phyloP scores from a whole-genome alignment of 2,888 invertebrate species.

The Trichogramma dendrolimi region DNA sequence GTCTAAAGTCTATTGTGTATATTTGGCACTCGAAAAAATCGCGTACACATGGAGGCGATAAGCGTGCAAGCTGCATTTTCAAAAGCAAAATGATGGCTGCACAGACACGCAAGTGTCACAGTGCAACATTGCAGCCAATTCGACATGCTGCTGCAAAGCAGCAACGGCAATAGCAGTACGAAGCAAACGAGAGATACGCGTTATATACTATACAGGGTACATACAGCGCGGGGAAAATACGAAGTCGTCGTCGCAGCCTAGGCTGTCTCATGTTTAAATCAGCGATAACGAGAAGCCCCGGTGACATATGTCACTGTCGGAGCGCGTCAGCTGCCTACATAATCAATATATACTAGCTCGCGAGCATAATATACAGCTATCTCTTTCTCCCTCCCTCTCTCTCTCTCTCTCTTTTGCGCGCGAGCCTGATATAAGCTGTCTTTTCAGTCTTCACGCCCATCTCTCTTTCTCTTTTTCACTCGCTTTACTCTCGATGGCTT shows the following conservation, averaged over 20 bases:
- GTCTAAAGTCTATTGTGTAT: too few species aligned
- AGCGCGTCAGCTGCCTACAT: conserved; percentile 50
- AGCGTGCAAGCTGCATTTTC: too few species aligned
- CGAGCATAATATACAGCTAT: conserved; percentile 32
- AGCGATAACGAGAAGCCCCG: conserved; percentile 53
- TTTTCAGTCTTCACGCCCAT: background rate
- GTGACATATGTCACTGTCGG: conserved; percentile 53
- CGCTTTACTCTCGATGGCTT: conserved; percentile 23
- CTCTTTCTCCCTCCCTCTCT: background rate
- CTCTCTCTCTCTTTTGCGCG: conserved; percentile 25
- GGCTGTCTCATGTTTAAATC: conserved; percentile 53
- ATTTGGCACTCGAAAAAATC: too few species aligned
- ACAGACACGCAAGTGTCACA: too few species aligned
- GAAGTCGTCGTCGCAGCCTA: conserved; percentile 40
- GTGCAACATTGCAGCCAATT: too few species aligned
- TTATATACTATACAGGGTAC: background rate
- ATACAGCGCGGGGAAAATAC: conserved; percentile 32
- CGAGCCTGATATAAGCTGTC: conserved; percentile 32
- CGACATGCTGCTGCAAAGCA: too few species aligned
- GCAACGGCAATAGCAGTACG: too few species aligned
- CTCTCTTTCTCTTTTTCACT: conserved; percentile 36
- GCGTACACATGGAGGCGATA: background rate
- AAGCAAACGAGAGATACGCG: background rate
- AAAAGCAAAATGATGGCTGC: too few species aligned
- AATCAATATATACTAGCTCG: conserved; percentile 48